phyloP scores from a whole-genome alignment of 2,797 vertebrate genomes.

The Tenualosa ilisha region DNA sequence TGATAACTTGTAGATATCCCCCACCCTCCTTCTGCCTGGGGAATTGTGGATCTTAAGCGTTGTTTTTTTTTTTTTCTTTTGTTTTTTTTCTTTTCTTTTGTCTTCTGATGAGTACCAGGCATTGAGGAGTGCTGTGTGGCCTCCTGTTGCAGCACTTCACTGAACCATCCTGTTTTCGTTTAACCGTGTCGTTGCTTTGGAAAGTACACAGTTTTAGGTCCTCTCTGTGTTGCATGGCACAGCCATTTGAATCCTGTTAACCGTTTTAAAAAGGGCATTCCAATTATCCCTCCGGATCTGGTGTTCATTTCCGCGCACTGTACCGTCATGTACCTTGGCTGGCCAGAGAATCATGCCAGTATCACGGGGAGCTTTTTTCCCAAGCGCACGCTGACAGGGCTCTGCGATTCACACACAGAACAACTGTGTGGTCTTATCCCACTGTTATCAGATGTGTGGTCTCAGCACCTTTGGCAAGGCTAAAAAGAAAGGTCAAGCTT shows the following conservation, averaged over 20 bases:
- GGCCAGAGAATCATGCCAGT: background rate
- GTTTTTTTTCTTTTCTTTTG: background rate
- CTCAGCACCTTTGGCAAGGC: background rate
- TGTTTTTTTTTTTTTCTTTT: background rate
- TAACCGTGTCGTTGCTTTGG: background rate
- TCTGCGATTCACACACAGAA: background rate
- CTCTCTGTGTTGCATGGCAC: background rate
- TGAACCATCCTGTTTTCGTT: background rate
- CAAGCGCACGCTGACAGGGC: background rate
- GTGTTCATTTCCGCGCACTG: background rate
- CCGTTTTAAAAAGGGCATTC: slow-evolving; percentile 2
- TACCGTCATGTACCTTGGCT: background rate
- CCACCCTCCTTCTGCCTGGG: background rate
- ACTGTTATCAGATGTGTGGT: background rate
- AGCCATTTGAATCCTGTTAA: slow-evolving; percentile 6
- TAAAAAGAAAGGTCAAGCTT: background rate
- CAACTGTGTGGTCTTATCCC: background rate
- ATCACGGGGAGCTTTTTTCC: background rate
- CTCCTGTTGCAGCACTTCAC: background rate
- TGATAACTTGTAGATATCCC: background rate
- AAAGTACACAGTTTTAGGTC: background rate
- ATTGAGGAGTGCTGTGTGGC: background rate
- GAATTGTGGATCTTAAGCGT: background rate
- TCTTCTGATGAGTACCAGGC: background rate
- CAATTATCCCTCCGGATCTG: background rate